A percentile compares a stretch with the other conserved stretches of the same genome.
These are phyloP conservation scores for Turritopsis dohrnii DNA, from an alignment of 30 jellyfish, hydroid and myxozoan species.

Conservation along the genomic window DNA sequence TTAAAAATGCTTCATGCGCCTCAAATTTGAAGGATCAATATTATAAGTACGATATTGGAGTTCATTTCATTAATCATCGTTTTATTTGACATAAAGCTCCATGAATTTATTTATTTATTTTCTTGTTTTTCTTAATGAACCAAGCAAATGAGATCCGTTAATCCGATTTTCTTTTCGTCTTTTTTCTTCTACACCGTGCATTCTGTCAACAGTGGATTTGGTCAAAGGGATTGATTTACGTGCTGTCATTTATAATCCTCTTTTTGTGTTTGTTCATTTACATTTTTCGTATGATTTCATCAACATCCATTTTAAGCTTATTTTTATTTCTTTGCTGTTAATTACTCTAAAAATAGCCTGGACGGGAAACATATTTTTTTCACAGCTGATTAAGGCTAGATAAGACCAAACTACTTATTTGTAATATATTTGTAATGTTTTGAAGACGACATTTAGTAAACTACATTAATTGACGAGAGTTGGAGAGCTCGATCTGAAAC, in stretches of 20 bases:
- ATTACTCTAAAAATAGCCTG: background rate
- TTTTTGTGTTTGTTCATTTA: background rate
- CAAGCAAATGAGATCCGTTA: background rate
- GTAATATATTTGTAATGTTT: background rate
- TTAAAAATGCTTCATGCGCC: too few species aligned
- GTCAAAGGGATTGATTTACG: background rate
- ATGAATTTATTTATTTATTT: background rate
- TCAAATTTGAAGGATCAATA: too few species aligned
- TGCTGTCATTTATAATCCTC: background rate
- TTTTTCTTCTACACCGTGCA: background rate
- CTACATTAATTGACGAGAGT: too few species aligned
- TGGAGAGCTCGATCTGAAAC: too few species aligned
- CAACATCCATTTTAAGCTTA: background rate
- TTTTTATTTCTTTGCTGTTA: background rate
- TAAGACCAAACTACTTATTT: background rate
- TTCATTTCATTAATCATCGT: too few species aligned
- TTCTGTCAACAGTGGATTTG: background rate
- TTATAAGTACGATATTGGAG: too few species aligned
- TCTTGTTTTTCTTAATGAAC: background rate
- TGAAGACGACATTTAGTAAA: background rate
- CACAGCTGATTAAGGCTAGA: background rate
- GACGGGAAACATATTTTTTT: background rate
- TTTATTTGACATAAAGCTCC: background rate
- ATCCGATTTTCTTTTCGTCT: background rate
- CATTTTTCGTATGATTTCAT: background rate